phyloP scores from a whole-genome alignment of 2,797 vertebrate genomes.

The Diglossa cyanea region DNA sequence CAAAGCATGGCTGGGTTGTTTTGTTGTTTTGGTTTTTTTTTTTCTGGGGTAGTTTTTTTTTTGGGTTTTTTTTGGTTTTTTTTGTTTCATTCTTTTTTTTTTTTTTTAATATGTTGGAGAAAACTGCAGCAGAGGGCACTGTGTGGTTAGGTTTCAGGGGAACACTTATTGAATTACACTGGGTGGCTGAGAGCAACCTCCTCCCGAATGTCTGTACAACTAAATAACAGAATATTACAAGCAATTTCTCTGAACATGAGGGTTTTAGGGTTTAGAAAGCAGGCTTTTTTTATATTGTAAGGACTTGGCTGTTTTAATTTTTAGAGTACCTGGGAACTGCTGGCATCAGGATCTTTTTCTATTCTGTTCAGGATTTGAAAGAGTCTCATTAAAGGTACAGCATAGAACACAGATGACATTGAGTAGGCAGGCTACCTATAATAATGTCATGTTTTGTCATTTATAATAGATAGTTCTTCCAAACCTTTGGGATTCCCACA shows the following conservation, averaged over 20 bases:
- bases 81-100: neutral
- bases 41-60: neutral
- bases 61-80: too few relatives aligned
- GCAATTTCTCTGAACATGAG: constrained; percentile 15
- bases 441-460: constrained; percentile 61
- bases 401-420: constrained; percentile 34
- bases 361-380: constrained; percentile 12
- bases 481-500: constrained; percentile 48
- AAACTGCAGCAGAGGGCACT: constrained; percentile 72
- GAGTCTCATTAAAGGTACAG: constrained; percentile 51
- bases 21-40: too few relatives aligned
- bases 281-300: constrained; percentile 10
- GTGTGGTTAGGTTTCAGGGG: constrained; percentile 62
- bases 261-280: constrained; percentile 20
- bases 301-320: constrained; percentile 49
- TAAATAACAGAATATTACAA: constrained; percentile 65
- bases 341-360: constrained; percentile 34
- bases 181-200: constrained; percentile 18
- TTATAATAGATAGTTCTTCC: constrained; percentile 48
- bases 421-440: constrained; percentile 55
- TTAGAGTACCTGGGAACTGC: constrained; percentile 47
- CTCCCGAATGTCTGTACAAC: neutral
- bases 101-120: neutral
- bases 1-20: neutral
- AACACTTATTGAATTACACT: neutral